These are phyloP conservation scores for Lacerta bilineata DNA, from an alignment of 2,797 vertebrate species.

Conservation along the genomic window DNA sequence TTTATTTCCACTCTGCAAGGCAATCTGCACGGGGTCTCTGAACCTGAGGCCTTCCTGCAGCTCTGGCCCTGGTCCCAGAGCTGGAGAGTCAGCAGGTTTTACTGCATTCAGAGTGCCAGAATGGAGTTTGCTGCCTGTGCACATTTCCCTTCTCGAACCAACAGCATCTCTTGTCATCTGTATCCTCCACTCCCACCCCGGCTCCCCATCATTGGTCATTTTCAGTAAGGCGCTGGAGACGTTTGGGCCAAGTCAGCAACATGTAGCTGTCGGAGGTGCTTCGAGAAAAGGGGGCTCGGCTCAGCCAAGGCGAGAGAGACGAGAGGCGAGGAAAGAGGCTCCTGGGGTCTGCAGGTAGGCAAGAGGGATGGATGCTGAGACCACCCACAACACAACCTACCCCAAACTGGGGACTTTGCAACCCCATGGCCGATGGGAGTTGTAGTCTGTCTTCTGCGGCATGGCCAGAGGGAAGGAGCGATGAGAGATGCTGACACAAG, in stretches of 20 bases:
- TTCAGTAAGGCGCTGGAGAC: not conserved
- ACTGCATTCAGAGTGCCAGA: not conserved
- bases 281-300: not conserved
- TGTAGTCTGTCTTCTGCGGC: no score
- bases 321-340: not conserved
- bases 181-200: fast-evolving
- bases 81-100: constrained; percentile 27
- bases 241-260: not conserved
- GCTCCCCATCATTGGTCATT: not conserved
- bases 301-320: not conserved
- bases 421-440: no score
- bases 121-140: constrained; percentile 12
- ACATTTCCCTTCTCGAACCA: constrained; percentile 30
- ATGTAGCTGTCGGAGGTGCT: not conserved
- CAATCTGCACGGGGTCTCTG: not conserved
- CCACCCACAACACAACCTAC: no score
- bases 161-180: not conserved
- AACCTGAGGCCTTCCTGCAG: not conserved
- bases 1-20: not conserved
- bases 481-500: no score
- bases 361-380: not conserved
- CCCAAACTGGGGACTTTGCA: no score
- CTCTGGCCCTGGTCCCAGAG: not conserved
- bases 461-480: no score
- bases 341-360: not conserved